Base-by-base conservation (phyloP, 2,888 invertebrate species). In the Epinotia brunnichana region DNA sequence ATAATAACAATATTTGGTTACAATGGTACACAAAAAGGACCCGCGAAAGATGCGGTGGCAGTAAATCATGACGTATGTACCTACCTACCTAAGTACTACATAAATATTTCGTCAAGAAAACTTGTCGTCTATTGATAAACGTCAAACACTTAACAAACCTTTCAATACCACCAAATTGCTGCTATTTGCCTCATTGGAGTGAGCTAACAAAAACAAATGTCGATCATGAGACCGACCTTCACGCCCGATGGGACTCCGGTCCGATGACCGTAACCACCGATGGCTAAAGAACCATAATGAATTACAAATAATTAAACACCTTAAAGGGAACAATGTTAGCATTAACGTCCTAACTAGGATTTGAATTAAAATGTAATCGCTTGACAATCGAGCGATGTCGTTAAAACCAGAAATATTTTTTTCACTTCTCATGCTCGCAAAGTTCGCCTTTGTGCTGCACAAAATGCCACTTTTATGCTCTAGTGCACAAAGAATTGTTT, bases 201-300 rank as follows among this genome's bases (percentile, higher is more conserved):
- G 57, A 39, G 57, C n/a, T 15, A 15, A 62, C 56, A 72, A 72
- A 72, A 72, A 72, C 67, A 39, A 68, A 67, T 44, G 54, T 9
- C 24, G 64, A 41, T 66, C 70, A 41, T 29, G 39, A 66, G 39
- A 24, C 24, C 71, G 72, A 67, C 72, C 72, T 72, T 72, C 72
- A 72, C 56, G 67, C 61, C 62, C 39, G 44, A 61, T 17, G 61
- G 61, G 54, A 19, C 61, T 68, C 44, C 9, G 61, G 71, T 67
- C 71, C 71, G 67, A 67, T 72, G 71, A 72, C 71, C 71, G 71
- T 72, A 72, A 54, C 67, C 54, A 56, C 54, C 53, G n/a, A 69
- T 41, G 61, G 48, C 66, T 61, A 56, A 62, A 29, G 39, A 54
- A 7, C 17, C 44, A 54, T 66, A 71, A 66, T 67, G 54, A n/a